Percentiles rank a stretch among this genome's conserved stretches.
Conservation (phyloP, 92 coral and sea anemone species). For the Paramuricea clavata region DNA sequence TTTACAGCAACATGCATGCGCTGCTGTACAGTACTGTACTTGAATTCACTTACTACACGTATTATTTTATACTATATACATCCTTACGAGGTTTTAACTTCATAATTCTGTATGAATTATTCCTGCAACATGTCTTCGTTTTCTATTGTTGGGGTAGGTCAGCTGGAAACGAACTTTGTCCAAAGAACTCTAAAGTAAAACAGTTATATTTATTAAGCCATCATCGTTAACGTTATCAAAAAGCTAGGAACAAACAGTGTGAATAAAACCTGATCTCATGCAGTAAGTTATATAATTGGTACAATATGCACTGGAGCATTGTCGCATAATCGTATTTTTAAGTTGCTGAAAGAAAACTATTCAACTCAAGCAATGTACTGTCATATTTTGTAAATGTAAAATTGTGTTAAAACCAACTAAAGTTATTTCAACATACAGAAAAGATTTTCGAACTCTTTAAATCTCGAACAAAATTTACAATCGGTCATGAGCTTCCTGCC, state of each 20-base stretch:
- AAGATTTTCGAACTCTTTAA: background rate
- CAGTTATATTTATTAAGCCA: background rate
- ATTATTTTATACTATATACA: no score
- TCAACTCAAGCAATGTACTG: no score
- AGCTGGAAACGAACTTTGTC: conserved; percentile 95
- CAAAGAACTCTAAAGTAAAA: conserved; percentile 82
- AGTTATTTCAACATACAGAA: no score
- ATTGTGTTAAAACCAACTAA: no score
- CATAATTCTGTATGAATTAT: conserved; percentile 27
- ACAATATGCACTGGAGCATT: background rate
- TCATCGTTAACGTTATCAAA: background rate
- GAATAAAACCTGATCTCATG: no score
- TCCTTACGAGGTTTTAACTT: background rate
- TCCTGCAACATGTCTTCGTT: conserved; percentile 58
- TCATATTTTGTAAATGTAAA: no score
- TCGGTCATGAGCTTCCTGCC: no score
- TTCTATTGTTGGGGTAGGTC: conserved; percentile 86
- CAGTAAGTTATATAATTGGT: no score
- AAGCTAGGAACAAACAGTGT: background rate
- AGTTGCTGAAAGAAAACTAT: background rate
- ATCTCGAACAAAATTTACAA: background rate
- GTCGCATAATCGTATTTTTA: no score
- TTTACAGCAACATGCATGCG: no score
- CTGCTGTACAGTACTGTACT: no score
- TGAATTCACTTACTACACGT: no score